phyloP scores from a whole-genome alignment of 2,888 invertebrate genomes.

The Allygus modestus region DNA sequence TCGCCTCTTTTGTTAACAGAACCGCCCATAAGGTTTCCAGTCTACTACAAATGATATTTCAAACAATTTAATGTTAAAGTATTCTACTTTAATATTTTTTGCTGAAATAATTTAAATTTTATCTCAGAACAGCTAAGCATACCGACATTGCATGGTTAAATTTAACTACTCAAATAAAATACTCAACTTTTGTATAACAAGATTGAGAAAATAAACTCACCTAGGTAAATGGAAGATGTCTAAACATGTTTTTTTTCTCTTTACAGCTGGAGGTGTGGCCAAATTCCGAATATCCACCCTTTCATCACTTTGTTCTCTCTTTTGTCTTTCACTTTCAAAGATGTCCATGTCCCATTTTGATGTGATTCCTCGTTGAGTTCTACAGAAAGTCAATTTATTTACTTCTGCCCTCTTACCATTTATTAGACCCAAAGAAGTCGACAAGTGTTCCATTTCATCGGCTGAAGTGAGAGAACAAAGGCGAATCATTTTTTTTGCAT shows the following conservation, averaged over 20 bases:
- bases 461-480: conserved; percentile 88
- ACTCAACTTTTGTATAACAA: no score
- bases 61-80: no score
- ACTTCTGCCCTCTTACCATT: conserved; percentile 72
- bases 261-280: conserved; percentile 61
- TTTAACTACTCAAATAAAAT: no score
- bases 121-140: no score
- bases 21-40: no score
- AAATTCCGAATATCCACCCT: conserved; percentile 36
- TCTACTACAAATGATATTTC: no score
- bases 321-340: conserved; percentile 48
- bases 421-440: conserved; percentile 84
- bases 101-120: no score
- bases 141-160: no score
- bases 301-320: not conserved
- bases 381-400: conserved; percentile 57
- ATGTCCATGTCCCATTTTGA: conserved; percentile 64
- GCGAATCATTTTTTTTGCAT: conserved; percentile 80
- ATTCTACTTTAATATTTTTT: no score
- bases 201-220: conserved; percentile 18
- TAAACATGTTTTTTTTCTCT: conserved; percentile 75
- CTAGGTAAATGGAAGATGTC: conserved; percentile 84
- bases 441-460: conserved; percentile 84
- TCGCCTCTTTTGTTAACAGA: no score
- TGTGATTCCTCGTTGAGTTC: conserved; percentile 50